phyloP scores from a whole-genome alignment of 2,888 invertebrate genomes.

The Lasioglossum villosulum region DNA sequence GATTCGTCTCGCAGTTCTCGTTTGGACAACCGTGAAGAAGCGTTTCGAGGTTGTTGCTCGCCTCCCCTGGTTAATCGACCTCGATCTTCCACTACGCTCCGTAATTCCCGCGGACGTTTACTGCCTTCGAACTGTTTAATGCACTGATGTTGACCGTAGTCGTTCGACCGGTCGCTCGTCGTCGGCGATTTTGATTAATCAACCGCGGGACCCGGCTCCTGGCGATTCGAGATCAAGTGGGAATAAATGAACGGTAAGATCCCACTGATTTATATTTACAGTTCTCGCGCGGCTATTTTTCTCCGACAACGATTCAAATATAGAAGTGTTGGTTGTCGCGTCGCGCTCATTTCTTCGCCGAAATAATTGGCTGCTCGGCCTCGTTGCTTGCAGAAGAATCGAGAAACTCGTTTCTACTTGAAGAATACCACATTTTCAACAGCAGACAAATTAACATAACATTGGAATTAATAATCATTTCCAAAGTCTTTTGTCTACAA shows the following conservation, averaged over 20 bases:
- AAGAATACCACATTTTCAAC: too few relatives aligned
- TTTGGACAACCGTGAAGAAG: neutral
- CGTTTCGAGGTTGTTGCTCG: conserved; percentile 7
- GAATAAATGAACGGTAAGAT: neutral
- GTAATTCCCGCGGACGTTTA: conserved; percentile 34
- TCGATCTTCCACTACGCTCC: conserved; percentile 16
- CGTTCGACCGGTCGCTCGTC: neutral
- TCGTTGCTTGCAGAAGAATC: neutral
- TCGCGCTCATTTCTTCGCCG: neutral
- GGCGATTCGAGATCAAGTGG: neutral
- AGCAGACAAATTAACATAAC: too few relatives aligned
- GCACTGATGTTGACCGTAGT: conserved; percentile 27
- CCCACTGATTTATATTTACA: neutral
- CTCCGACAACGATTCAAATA: neutral
- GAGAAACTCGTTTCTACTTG: neutral
- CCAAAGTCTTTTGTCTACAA: too few relatives aligned
- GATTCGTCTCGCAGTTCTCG: conserved; percentile 13
- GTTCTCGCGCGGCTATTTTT: neutral
- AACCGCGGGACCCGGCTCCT: neutral
- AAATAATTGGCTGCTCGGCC: neutral
- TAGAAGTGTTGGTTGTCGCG: neutral
- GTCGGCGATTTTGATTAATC: conserved; percentile 28
- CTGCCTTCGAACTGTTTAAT: conserved; percentile 37
- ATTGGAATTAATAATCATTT: too few relatives aligned
- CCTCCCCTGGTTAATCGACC: conserved; percentile 19